Evolutionary conservation across 2,888 invertebrate genomes (phyloP), one percentile per base, ranked within the genome.

Genomic region (Sympetrum striolatum): DNA sequence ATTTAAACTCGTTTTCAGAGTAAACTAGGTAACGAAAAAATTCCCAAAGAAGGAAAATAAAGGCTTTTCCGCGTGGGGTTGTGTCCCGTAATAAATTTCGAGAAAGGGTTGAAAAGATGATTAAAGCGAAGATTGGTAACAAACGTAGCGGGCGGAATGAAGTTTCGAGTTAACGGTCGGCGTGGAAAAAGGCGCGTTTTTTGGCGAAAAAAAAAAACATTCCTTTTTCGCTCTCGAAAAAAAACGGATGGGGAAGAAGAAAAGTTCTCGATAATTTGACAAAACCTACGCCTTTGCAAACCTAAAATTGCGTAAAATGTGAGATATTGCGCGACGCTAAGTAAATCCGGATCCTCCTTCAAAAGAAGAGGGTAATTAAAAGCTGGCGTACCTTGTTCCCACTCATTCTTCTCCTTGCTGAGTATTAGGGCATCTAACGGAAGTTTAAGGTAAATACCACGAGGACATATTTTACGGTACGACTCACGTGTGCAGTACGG

Each of bases 71-170:
- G 58, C 35, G 53, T 12, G 82, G 81, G 44, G 10, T 14, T 15
- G 10, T 58, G 53, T 82, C 53, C 82, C 82, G 82, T 58, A 82
- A 58, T 82, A 82, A 82, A 82, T 82, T 82, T 58, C 31, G 82
- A 82, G 22, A 58, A 82, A 82, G 82, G 82, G 82, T 82, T 82
- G 82, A 82, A 82, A 58, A 82, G 58, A 82, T 82, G 58, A 82
- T 82, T 82, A 58, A 82, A 82, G 58, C 25, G 58, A 82, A 82
- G 82, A 82, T 58, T 82, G 82, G 82, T 82, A 58, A 58, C 82
- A 82, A 82, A 82, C 31, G 53, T 58, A 58, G 53, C 53, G 53
- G 53, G 53, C 58, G 82, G 58, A 82, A 82, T 82, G 82, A 82
- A 82, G 82, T 82, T 82, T 82, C 58, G 31, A 82, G 82, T 82